Conservation (phyloP, 35 echinoderm and acorn worm species). For the Ptychodera flava region DNA sequence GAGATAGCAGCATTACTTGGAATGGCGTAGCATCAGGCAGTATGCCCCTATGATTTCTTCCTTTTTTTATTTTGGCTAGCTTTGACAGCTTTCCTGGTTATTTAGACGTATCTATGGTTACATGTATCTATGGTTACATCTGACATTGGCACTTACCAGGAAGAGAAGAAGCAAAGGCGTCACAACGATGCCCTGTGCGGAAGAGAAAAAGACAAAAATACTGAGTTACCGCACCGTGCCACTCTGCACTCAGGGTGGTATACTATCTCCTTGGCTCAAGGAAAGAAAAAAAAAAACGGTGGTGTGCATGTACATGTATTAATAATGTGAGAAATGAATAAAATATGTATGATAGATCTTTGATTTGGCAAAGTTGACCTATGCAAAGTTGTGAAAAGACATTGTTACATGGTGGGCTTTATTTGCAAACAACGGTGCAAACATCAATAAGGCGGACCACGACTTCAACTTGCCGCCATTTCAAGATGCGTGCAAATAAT, state of each 20-base stretch:
- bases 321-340: not conserved
- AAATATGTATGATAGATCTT: not conserved
- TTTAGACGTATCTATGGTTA: not conserved
- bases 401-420: not conserved
- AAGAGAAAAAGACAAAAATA: conserved; percentile 18
- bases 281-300: not conserved
- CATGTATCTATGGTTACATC: not conserved
- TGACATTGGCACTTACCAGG: conserved; percentile 67
- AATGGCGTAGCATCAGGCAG: no score
- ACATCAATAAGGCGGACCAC: not conserved
- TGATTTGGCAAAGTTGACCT: not conserved
- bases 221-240: no score
- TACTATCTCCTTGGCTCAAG: no score
- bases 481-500: conserved; percentile 9
- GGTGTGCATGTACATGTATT: not conserved
- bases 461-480: no score
- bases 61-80: no score
- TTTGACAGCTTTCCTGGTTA: not conserved
- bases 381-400: not conserved
- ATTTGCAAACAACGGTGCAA: not conserved
- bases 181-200: conserved; percentile 75
- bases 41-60: no score
- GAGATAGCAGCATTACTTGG: no score
- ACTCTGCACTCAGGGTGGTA: not conserved
- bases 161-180: conserved; percentile 76